phyloP scores from a whole-genome alignment of 2,113 vertebrate species.

The Syngnathus scovelli region DNA sequence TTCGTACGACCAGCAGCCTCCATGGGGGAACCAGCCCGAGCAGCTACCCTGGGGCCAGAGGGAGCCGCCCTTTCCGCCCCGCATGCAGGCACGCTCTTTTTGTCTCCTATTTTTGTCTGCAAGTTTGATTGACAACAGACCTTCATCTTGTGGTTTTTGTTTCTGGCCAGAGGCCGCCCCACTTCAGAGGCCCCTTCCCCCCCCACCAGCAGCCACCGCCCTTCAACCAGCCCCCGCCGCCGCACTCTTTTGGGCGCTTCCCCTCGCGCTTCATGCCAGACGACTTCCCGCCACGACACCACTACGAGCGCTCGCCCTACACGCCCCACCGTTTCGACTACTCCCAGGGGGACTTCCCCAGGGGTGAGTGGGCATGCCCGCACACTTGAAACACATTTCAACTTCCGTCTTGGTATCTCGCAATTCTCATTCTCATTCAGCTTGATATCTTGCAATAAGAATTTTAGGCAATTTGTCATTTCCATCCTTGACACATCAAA shows the following conservation, averaged over 20 bases:
- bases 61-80: constrained; percentile 84
- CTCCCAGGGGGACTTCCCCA: constrained; percentile 86
- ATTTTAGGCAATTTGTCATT: too few species aligned
- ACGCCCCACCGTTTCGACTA: constrained; percentile 91
- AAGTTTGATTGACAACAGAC: background rate
- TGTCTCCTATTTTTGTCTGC: background rate
- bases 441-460: too few species aligned
- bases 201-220: constrained; percentile 95
- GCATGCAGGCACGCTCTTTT: constrained; percentile 74
- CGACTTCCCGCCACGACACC: constrained; percentile 91
- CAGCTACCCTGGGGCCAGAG: constrained; percentile 94
- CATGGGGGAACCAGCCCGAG: constrained; percentile 88
- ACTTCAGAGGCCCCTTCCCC: constrained; percentile 91
- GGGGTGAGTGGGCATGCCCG: background rate
- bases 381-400: background rate
- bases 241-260: constrained; percentile 91
- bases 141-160: background rate
- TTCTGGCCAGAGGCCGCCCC: constrained; percentile 79
- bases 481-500: too few species aligned
- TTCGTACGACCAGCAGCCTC: constrained; percentile 84
- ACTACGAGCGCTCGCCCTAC: constrained; percentile 89
- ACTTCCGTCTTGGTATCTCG: too few species aligned
- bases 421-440: too few species aligned
- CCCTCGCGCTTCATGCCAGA: constrained; percentile 97
- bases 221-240: constrained; percentile 92